Base-by-base conservation (phyloP, 2,888 invertebrate species). In the Drosophila flavopinicola region DNA sequence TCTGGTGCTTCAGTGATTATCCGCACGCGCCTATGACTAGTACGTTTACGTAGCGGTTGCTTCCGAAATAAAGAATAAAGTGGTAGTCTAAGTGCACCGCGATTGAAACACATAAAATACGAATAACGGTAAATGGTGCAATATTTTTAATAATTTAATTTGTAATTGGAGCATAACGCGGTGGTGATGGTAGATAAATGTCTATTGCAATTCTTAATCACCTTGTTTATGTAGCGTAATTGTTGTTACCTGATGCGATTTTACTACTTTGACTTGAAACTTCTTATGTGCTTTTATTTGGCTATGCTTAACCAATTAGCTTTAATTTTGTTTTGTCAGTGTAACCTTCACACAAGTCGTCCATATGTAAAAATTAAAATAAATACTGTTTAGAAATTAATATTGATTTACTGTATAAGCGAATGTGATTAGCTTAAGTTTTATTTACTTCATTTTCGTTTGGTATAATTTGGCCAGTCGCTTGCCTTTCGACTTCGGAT, bases 21-120 rank as follows among this genome's bases (percentile, higher is more conserved):
- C 68, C 69, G 48, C 78, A 61, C 68, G 75, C 78, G 72, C 42
- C 57, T 47, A 53, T 59, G 78, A 48, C 64, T 58, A 66, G 82
- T 82, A 63, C 76, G 78, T 45, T 54, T 49, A 29, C 11, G 42
- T 48, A 49, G 35, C 49, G 7, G 29, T 5, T 48, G 52, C 59
- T 58, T 63, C 24, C 25, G 32, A 35, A 20, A 30, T 47, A 15
- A 59, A 38, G 27, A 35, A 35, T 33, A 33, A 27, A 45, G 11
- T 20, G 33, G 48, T 37, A 52, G 42, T 35, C 15, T 24, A 17
- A 53, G 7, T 41, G 32, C 51, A 45, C 38, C 33, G 35, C 7
- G 17, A 48, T 33, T 38, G 11, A 53, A 45, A 49, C 24, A 24
- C 3, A 37, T 6, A 11, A 10, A 15, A 25, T 20, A 49, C 54